Base-by-base conservation (phyloP, 2,888 invertebrate genomes). In the Halictus quadricinctus region DNA sequence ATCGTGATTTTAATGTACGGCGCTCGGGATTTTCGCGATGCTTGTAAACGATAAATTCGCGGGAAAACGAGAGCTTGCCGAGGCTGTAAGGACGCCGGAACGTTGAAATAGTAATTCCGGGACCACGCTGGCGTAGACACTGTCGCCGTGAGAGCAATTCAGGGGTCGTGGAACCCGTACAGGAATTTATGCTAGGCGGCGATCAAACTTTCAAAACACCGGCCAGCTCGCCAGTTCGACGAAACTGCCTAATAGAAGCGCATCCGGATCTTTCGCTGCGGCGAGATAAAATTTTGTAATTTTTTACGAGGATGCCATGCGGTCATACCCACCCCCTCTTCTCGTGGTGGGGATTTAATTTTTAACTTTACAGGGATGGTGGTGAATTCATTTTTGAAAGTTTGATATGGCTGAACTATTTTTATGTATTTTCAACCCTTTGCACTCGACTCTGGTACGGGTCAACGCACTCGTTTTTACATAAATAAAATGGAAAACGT, bases 111-210 rank as follows among this genome's bases (percentile, higher is more conserved):
- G 60, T 60, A 60, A 60, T 25, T 6, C 25, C 60, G 25, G 5
- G 25, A 6, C 25, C 60, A 25, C 13, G 60, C n/a, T 25, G 25
- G 25, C 60, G 6, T 25, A 60, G 13, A 60, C 25, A 60, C 60
- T 25, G 60, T 60, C 60, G 60, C 60, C 25, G 60, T n/a, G 60
- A 60, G 60, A 60, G 60, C 60, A 60, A 60, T 60, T 60, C 60
- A 60, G 60, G 60, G 60, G 60, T 60, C 60, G 60, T 60, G 60
- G 25, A 60, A 25, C 60, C 25, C 60, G 6, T 60, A 25, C 13
- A 25, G 5, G 60, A 60, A 60, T 60, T 60, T 60, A 60, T 60
- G 60, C 25, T n/a, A n/a, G 25, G 25, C 25, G 12, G n/a, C 60
- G n/a, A 60, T 60, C n/a, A 60, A 60, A 60, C n/a, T 60, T 60